Conservation (phyloP, 2,888 invertebrate species). For the Toxonevra muliebris region DNA sequence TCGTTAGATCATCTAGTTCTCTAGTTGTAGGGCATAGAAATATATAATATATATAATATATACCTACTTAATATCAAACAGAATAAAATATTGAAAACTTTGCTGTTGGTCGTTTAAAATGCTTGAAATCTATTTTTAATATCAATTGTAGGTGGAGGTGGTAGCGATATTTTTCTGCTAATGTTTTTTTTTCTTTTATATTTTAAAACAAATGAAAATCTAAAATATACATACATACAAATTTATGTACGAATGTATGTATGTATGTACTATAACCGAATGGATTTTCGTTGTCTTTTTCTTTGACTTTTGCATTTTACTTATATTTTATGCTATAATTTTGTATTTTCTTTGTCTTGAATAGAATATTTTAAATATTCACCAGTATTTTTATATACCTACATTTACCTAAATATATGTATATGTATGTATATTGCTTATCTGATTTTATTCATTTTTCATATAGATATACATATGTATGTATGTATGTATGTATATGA, state of each 20-base stretch:
- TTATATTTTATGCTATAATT: constrained; percentile 2
- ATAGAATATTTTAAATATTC: too few relatives aligned
- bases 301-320: background rate
- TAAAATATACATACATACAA: constrained; percentile 21
- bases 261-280: constrained; percentile 9
- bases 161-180: constrained; percentile 6
- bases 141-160: constrained; percentile 63
- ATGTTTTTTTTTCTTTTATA: background rate
- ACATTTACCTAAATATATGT: too few relatives aligned
- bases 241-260: constrained; percentile 23
- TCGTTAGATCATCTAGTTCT: too few relatives aligned
- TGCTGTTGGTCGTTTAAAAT: constrained; percentile 28
- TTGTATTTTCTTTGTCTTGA: background rate
- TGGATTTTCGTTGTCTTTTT: constrained; percentile 6
- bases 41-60: too few relatives aligned
- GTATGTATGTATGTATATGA: background rate
- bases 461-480: constrained; percentile 16
- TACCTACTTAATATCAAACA: too few relatives aligned
- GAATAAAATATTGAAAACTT: constrained; percentile 7
- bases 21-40: too few relatives aligned
- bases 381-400: too few relatives aligned
- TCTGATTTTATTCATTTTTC: constrained; percentile 8
- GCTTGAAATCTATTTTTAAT: constrained; percentile 61
- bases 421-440: too few relatives aligned
- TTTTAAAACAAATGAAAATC: background rate